phyloP scores from a whole-genome alignment of 2,113 vertebrate species.

The Poeciliopsis prolifica region DNA sequence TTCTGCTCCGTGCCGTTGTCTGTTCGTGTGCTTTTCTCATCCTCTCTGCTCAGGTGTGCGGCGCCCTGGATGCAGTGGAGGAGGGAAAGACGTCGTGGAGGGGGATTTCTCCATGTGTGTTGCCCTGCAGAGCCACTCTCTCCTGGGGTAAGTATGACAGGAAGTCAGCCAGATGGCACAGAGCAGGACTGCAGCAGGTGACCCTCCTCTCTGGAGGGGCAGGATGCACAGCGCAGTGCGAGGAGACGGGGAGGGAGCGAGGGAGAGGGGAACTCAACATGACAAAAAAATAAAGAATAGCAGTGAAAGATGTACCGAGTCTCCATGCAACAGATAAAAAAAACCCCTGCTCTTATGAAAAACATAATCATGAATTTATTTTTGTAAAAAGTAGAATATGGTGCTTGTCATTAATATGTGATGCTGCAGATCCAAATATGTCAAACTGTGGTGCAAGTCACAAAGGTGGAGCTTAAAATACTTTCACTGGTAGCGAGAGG shows the following conservation, averaged over 20 bases:
- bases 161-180: conserved; percentile 81
- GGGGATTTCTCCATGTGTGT: conserved; percentile 36
- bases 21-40: conserved; percentile 46
- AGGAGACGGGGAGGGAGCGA: conserved; percentile 6
- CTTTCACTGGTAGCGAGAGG: too few species aligned
- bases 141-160: conserved; percentile 76
- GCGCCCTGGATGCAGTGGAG: conserved; percentile 7
- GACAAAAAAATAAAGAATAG: too few species aligned
- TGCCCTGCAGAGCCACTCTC: conserved; percentile 67
- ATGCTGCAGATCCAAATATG: too few species aligned
- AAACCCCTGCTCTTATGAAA: too few species aligned
- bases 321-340: too few species aligned
- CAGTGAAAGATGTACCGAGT: not conserved
- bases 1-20: conserved; percentile 19
- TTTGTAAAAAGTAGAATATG: too few species aligned
- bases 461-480: too few species aligned
- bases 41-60: conserved; percentile 63
- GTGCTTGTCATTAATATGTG: too few species aligned
- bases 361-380: too few species aligned
- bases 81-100: conserved; percentile 9
- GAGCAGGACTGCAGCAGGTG: conserved; percentile 73
- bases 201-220: conserved; percentile 68
- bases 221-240: conserved; percentile 50
- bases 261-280: not conserved
- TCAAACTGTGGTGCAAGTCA: too few species aligned